Conservation (phyloP, 2,888 invertebrate genomes). For the Ethmia dodecea region DNA sequence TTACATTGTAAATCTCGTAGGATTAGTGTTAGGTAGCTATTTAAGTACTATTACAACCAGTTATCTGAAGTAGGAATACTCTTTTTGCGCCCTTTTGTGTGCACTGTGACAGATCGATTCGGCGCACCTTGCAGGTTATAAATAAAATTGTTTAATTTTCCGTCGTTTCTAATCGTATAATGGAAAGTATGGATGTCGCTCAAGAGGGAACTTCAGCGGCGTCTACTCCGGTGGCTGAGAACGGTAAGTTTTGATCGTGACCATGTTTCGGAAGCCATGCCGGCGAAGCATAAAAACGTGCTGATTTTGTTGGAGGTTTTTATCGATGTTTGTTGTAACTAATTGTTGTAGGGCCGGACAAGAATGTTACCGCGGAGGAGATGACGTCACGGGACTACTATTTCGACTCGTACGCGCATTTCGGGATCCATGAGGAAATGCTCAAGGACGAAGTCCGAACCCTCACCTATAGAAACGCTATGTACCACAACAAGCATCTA, state of each 20-base stretch:
- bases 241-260: constrained; percentile 47
- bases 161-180: constrained; percentile 39
- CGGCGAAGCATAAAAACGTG: constrained; percentile 53
- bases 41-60: constrained; percentile 8
- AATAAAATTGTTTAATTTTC: constrained; percentile 35
- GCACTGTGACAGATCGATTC: constrained; percentile 56
- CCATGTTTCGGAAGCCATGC: not conserved
- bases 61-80: constrained; percentile 16
- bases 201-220: constrained; percentile 63
- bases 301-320: constrained; percentile 29
- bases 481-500: constrained; percentile 99
- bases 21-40: constrained; percentile 9
- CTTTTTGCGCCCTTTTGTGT: constrained; percentile 11
- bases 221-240: constrained; percentile 60
- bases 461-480: constrained; percentile 97
- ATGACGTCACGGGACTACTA: constrained; percentile 99
- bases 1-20: constrained; percentile 5
- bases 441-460: constrained; percentile 99
- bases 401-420: constrained; percentile 99
- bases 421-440: constrained; percentile 99
- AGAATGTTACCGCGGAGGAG: constrained; percentile 87
- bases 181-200: constrained; percentile 74
- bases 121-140: constrained; percentile 64
- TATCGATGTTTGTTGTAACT: constrained; percentile 20
- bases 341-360: constrained; percentile 56